Evolutionary conservation across 2,797 vertebrate genomes (phyloP).

Genomic region (Galaxias olidus): DNA sequence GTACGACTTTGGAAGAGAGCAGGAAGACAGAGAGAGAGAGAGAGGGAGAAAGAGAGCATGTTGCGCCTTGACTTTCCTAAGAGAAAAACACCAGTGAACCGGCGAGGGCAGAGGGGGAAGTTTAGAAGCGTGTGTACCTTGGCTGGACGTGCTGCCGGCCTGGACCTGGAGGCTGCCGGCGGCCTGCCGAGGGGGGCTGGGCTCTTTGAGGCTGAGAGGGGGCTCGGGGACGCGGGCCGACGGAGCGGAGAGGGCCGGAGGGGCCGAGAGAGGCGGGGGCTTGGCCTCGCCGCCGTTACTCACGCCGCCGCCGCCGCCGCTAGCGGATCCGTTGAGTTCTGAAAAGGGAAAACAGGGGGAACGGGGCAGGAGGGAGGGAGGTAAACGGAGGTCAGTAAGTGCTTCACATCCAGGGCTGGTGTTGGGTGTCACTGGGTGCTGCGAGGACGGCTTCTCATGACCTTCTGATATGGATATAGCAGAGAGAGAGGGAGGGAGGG

Average conservation of each 20-base stretch:
- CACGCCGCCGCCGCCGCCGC: conserved; percentile 57
- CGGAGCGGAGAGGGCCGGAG: conserved; percentile 54
- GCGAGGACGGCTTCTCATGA: too few species aligned
- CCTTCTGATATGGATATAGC: not conserved
- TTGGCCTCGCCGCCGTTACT: conserved; percentile 62
- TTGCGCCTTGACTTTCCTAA: too few species aligned
- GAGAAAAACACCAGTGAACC: too few species aligned
- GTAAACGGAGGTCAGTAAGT: not conserved
- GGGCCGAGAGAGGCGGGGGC: conserved; percentile 45
- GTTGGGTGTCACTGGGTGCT: too few species aligned
- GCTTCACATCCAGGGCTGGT: too few species aligned
- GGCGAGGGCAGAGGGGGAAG: not conserved
- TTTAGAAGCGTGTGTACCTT: conserved; percentile 57
- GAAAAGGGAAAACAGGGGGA: not conserved
- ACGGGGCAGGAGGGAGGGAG: not conserved
- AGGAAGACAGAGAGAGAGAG: not conserved
- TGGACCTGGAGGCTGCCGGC: conserved; percentile 61
- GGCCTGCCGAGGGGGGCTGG: conserved; percentile 54
- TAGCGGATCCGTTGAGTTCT: conserved; percentile 65
- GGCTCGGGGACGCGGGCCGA: conserved; percentile 60
- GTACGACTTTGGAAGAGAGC: conserved; percentile 20
- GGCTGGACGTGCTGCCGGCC: conserved; percentile 61
- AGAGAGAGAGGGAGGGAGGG: not conserved
- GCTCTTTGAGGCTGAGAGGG: conserved; percentile 42
- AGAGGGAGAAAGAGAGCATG: too few species aligned